Percentiles rank a stretch among this genome's conserved stretches.
These are phyloP conservation scores for Chesias legatella DNA, from an alignment of 2,888 invertebrate genomes.

Conservation along the genomic window DNA sequence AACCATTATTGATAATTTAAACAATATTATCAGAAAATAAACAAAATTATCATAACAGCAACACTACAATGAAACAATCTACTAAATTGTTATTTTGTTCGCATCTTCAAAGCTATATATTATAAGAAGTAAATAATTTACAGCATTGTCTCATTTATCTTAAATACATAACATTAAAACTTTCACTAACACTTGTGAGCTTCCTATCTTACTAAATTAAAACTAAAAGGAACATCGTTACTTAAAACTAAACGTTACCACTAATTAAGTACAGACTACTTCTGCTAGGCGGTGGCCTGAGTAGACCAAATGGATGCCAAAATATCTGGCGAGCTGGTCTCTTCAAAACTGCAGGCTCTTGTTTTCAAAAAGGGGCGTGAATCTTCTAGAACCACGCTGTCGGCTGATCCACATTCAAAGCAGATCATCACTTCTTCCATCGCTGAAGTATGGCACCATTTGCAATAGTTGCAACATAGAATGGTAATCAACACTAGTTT, in stretches of 20 bases:
- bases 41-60: conserved; percentile 39
- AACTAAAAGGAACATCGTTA: conserved; percentile 12
- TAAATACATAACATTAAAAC: too few species aligned
- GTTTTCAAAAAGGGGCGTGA: too few species aligned
- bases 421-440: too few species aligned
- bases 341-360: too few species aligned
- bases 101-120: too few species aligned
- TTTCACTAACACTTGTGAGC: background rate
- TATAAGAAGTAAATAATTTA: too few species aligned
- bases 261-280: conserved; percentile 57
- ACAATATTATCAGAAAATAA: conserved; percentile 36
- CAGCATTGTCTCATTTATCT: too few species aligned
- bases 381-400: too few species aligned
- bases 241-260: conserved; percentile 2
- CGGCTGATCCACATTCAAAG: too few species aligned
- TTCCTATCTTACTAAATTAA: background rate
- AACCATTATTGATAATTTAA: conserved; percentile 31
- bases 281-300: conserved; percentile 50
- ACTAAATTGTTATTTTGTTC: background rate
- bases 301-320: background rate
- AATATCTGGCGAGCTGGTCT: too few species aligned
- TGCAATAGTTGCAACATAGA: too few species aligned
- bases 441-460: background rate
- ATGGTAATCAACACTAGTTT: too few species aligned
- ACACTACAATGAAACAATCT: conserved; percentile 23